Percentiles rank a stretch among this genome's conserved stretches.
phyloP scores from a whole-genome alignment of 2,113 vertebrate species.

The Mastomys coucha region DNA sequence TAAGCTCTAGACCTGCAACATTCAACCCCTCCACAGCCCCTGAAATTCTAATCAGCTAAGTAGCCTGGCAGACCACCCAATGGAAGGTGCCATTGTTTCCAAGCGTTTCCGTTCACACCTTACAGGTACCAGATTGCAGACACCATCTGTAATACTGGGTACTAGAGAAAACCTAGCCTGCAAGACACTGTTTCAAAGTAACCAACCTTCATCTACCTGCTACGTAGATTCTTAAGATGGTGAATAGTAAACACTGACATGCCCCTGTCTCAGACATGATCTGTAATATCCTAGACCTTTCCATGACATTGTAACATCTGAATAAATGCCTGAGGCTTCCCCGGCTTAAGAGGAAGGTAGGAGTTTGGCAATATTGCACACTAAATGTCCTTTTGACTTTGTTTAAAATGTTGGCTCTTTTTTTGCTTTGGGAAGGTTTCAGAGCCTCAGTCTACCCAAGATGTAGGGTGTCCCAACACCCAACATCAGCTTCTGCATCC shows the following conservation, averaged over 20 bases:
- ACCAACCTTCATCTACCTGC: neutral
- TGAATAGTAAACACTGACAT: neutral
- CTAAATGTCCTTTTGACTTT: neutral
- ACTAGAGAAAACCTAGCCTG: neutral
- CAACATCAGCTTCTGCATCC: neutral
- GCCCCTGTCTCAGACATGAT: neutral
- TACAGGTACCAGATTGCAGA: neutral
- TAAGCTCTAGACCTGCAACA: neutral
- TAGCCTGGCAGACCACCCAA: neutral
- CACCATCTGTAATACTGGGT: neutral
- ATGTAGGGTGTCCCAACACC: neutral
- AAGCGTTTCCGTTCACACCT: neutral
- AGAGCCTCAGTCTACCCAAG: neutral
- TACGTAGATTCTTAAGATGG: neutral
- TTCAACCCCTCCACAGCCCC: neutral
- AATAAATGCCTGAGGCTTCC: neutral
- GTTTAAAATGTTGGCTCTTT: neutral
- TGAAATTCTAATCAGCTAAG: neutral
- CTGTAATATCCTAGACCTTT: neutral
- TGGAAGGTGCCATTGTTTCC: neutral
- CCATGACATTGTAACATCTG: fast-evolving
- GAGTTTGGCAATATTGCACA: neutral
- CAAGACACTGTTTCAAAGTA: neutral
- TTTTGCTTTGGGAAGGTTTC: neutral
- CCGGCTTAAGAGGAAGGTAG: neutral